Evolutionary conservation across 2,888 invertebrate species (phyloP).

Genomic region (Onthophagus sagittarius): DNA sequence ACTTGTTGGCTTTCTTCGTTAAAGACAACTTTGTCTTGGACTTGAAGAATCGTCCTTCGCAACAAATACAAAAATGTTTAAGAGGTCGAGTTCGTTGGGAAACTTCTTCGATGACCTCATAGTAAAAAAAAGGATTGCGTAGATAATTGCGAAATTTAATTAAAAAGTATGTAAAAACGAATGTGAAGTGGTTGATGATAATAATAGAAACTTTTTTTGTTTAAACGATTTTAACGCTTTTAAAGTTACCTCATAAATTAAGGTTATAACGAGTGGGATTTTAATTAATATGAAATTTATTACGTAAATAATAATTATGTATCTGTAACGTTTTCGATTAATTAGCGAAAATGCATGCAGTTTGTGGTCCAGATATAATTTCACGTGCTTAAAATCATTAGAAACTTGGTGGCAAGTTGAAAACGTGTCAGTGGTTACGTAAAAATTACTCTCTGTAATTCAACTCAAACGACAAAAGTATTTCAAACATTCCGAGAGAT

Average conservation of each 20-base stretch:
- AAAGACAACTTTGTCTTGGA: neutral
- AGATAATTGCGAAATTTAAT: no score
- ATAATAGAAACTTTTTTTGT: neutral
- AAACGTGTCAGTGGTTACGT: neutral
- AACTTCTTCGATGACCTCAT: neutral
- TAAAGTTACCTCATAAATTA: no score
- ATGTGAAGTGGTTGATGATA: neutral
- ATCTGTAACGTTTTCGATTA: neutral
- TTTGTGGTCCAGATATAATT: neutral
- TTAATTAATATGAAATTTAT: neutral
- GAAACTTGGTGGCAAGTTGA: neutral
- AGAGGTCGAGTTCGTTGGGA: neutral
- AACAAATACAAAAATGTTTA: neutral
- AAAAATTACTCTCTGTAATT: neutral
- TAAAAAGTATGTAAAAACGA: neutral
- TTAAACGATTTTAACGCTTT: neutral
- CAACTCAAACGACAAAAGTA: neutral
- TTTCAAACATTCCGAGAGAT: neutral
- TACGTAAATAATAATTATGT: neutral
- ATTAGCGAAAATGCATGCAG: neutral
- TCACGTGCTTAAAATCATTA: neutral
- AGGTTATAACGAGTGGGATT: no score
- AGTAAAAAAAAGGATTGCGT: no score
- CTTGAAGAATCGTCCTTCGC: neutral
- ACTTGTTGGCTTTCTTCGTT: neutral